These are phyloP conservation scores for Synergus umbraculus DNA, from an alignment of 2,888 invertebrate species.

Conservation along the genomic window DNA sequence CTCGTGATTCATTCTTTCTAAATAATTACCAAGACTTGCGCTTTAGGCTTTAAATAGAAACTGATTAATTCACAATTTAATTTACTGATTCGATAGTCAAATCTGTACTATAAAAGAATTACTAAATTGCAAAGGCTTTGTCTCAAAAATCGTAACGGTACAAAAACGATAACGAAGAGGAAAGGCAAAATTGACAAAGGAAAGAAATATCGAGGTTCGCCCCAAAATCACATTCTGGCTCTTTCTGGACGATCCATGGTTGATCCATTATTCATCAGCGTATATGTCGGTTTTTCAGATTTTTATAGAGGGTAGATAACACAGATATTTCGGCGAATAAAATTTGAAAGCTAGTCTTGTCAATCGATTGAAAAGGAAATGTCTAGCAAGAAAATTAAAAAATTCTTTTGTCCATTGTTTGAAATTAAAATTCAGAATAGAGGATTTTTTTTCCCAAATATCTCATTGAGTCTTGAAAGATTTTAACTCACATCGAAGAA, in stretches of 20 bases:
- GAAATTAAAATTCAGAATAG: not conserved
- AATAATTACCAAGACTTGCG: not conserved
- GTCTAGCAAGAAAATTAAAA: not conserved
- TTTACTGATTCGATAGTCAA: too few relatives aligned
- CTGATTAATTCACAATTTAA: too few relatives aligned
- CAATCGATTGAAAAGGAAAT: constrained; percentile 2
- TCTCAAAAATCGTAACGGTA: not conserved
- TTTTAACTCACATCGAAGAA: too few relatives aligned
- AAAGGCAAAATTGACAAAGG: constrained; percentile 30
- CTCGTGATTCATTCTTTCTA: not conserved
- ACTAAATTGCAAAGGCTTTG: not conserved
- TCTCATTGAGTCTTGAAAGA: too few relatives aligned
- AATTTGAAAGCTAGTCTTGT: not conserved
- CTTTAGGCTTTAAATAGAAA: not conserved
- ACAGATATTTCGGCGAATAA: constrained; percentile 5
- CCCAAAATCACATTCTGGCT: constrained; percentile 32
- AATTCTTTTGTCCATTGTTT: not conserved
- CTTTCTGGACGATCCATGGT: constrained; percentile 36
- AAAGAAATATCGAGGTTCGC: constrained; percentile 21
- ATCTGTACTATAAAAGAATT: not conserved
- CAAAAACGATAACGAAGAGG: constrained; percentile 3
- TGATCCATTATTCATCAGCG: constrained; percentile 35
- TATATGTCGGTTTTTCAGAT: constrained; percentile 33
- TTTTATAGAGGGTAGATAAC: constrained; percentile 26
- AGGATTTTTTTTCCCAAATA: too few relatives aligned